These are phyloP conservation scores for Notamacropus eugenii DNA, from an alignment of 2,797 vertebrate genomes.

Conservation along the genomic window DNA sequence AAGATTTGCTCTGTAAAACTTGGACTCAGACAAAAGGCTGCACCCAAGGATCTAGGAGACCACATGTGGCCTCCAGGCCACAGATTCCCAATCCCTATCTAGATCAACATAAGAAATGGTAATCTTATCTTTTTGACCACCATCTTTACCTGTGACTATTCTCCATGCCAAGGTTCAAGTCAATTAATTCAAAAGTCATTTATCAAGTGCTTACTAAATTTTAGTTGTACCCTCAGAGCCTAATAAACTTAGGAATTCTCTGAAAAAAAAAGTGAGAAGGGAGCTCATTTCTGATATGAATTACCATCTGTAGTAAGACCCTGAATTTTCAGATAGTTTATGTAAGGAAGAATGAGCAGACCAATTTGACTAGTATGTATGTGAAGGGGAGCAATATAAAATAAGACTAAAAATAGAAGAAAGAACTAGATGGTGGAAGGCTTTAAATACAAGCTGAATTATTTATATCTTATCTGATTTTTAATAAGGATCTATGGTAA, in stretches of 20 bases:
- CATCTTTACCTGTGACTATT: not conserved
- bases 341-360: not conserved
- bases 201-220: not conserved
- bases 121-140: not conserved
- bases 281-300: not conserved
- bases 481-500: not conserved
- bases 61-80: no score
- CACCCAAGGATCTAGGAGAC: no score
- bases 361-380: not conserved
- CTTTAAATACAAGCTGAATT: not conserved
- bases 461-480: not conserved
- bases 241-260: not conserved
- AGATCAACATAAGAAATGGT: not conserved
- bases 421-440: not conserved
- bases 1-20: no score
- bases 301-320: not conserved
- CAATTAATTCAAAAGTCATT: not conserved
- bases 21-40: no score
- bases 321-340: not conserved
- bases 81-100: not conserved
- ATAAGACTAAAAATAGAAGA: not conserved
- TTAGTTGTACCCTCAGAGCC: not conserved
- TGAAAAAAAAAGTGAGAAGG: not conserved
- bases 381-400: not conserved
- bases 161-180: not conserved